Evolutionary conservation across 2,113 vertebrate species (phyloP).

Genomic region (Stercorarius parasiticus): DNA sequence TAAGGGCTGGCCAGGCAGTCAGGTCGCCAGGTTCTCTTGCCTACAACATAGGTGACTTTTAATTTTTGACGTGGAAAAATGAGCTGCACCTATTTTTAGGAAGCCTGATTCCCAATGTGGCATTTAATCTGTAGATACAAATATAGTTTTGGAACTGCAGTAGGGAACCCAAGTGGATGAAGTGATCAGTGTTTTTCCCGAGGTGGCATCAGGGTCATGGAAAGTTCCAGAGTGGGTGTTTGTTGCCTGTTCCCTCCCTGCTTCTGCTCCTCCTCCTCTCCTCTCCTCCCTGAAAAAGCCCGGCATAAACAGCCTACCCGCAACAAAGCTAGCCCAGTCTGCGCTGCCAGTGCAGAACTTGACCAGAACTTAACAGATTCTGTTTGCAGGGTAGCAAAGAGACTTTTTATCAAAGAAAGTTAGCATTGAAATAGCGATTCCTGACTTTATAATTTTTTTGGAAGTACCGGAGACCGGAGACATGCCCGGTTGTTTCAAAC

Average conservation of each 20-base stretch:
- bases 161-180: neutral
- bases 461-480: neutral
- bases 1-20: neutral
- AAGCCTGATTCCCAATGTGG: neutral
- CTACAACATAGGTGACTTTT: neutral
- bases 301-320: neutral
- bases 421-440: neutral
- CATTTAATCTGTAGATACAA: constrained; percentile 15
- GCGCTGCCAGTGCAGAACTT: neutral
- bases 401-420: neutral
- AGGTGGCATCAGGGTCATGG: constrained; percentile 5
- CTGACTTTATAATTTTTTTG: neutral
- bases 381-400: neutral
- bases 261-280: neutral
- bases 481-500: constrained; percentile 29
- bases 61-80: neutral
- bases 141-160: neutral
- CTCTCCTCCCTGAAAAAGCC: neutral
- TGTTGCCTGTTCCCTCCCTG: neutral
- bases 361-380: neutral
- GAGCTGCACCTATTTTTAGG: neutral
- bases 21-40: neutral
- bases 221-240: constrained; percentile 36
- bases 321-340: neutral
- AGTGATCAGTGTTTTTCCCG: neutral